Base-by-base conservation (phyloP, 2,888 invertebrate species). In the Standfussiana lucernea region DNA sequence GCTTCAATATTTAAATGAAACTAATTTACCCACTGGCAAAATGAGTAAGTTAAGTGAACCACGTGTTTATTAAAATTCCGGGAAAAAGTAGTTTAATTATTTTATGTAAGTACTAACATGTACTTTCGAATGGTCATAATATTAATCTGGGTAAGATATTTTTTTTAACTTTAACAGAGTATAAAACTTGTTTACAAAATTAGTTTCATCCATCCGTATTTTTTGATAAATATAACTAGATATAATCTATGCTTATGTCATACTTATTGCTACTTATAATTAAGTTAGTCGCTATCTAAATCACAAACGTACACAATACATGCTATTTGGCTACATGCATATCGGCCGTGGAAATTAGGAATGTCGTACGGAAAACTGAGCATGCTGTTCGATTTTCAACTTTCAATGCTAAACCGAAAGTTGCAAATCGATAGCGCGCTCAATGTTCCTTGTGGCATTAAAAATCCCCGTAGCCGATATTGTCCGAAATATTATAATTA, bases 401-500 rank as follows among this genome's bases (percentile, higher is more conserved):
- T 32, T 59, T 59, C 1, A 4, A 21, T 10, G 10, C 21, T 59
- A 10, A 21, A 32, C 59, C 10, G 32, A 59, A 32, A 0, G 18
- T 32, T 32, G 10, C 4, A 21, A 61, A 61, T 61, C 21, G 10
- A 32, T 59, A 2, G 18, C 59, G 8, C 7, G 18, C 8, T 32
- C 18, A 61, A 35, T 35, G 21, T 35, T 61, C 21, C 35, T 21
- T 11, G 15, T 61, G 21, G 1, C 61, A 61, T 35, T 61, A 35
- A 21, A 35, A 61, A 21, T 11, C 35, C 5, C 21, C 21, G 35
- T 61, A 32, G 35, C 35, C 61, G 61, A 61, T 61, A 61, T 28
- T 77, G 83, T 88, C 87, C 86, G 80, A 83, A 77, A 82, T 81
- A 84, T 50, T 82, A 72, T 32, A 72, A 76, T 77, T 72, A 88